Conservation (phyloP, 2,113 vertebrate genomes). For the Tautogolabrus adspersus region DNA sequence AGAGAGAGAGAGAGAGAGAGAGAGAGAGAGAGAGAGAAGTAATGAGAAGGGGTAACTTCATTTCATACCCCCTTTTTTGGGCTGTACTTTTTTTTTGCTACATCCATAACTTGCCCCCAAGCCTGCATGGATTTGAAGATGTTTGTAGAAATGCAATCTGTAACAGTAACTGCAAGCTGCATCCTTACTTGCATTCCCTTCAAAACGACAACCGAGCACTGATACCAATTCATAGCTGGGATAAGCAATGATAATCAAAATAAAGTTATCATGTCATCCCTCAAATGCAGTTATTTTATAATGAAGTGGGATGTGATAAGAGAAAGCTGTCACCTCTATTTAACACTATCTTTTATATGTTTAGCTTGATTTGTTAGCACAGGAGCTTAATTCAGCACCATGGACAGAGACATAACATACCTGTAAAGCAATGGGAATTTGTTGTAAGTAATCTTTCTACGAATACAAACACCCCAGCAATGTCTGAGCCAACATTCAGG, state of each 20-base stretch:
- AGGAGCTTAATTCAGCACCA: constrained; percentile 42
- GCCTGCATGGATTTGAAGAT: not conserved
- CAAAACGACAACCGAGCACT: too few relatives aligned
- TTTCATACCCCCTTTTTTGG: not conserved
- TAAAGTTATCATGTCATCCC: not conserved
- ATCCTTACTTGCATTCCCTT: not conserved
- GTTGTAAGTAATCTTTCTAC: not conserved
- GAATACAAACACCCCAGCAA: not conserved
- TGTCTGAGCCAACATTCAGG: not conserved
- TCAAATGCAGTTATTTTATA: not conserved
- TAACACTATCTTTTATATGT: too few relatives aligned
- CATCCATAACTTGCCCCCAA: constrained; percentile 5
- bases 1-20: not conserved
- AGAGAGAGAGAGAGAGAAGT: not conserved
- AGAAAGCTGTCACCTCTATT: not conserved
- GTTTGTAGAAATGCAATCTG: not conserved
- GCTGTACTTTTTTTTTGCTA: not conserved
- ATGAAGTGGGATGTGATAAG: not conserved
- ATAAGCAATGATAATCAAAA: not conserved
- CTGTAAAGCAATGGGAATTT: not conserved
- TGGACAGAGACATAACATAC: constrained; percentile 39
- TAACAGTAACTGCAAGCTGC: not conserved
- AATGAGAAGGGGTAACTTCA: constrained; percentile 32
- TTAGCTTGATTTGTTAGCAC: not conserved
- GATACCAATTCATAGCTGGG: too few relatives aligned